phyloP scores from a whole-genome alignment of 2,888 invertebrate genomes.

The Agrochola lychnidis region DNA sequence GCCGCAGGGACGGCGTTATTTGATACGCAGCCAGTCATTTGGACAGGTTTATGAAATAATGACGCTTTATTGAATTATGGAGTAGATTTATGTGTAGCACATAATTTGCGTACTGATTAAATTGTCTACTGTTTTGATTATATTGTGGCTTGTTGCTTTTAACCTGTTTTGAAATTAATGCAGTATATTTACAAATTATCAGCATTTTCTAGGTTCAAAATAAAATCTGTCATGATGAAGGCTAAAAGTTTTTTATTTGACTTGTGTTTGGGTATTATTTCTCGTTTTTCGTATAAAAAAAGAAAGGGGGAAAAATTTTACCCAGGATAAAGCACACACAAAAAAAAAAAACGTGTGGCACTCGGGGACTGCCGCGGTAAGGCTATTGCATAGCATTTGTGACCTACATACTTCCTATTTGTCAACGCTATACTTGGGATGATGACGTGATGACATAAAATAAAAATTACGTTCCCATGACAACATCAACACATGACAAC shows the following conservation, averaged over 20 bases:
- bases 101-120: conserved; percentile 26
- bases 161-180: not conserved
- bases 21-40: conserved; percentile 62
- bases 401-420: too few relatives aligned
- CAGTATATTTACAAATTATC: not conserved
- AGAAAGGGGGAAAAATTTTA: not conserved
- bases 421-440: too few relatives aligned
- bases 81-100: conserved; percentile 44
- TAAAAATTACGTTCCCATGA: too few relatives aligned
- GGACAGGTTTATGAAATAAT: conserved; percentile 62
- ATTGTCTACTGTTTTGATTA: conserved; percentile 13
- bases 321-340: not conserved
- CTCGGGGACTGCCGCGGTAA: too few relatives aligned
- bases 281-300: not conserved
- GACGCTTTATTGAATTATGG: conserved; percentile 50
- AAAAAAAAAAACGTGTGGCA: not conserved
- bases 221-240: not conserved
- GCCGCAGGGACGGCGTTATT: conserved; percentile 58
- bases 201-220: not conserved
- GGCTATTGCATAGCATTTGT: too few relatives aligned
- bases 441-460: too few relatives aligned
- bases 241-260: not conserved
- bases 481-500: too few relatives aligned
- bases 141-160: not conserved
- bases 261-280: not conserved